Evolutionary conservation across 2,888 invertebrate genomes (phyloP).

Genomic region (Rhagophthalmus giganteus): DNA sequence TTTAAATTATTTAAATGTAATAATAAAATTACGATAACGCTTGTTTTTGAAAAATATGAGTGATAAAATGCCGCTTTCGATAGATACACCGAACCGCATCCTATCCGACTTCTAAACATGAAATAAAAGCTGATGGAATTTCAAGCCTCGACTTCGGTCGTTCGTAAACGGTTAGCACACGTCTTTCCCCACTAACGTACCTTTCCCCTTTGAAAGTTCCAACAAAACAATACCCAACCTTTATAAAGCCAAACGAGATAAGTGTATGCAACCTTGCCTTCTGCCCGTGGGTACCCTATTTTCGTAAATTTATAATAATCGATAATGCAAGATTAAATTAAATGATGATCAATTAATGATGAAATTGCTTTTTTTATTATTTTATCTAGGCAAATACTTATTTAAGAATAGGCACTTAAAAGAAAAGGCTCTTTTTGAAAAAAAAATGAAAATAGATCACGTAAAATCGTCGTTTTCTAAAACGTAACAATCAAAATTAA

Average conservation of each 20-base stretch:
- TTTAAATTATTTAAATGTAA: too few relatives aligned
- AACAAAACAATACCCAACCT: slow-evolving; percentile 25
- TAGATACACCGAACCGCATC: slow-evolving; percentile 18
- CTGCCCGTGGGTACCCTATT: slow-evolving; percentile 1
- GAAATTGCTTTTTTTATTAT: too few relatives aligned
- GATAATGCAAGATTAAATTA: too few relatives aligned
- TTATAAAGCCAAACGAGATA: slow-evolving; percentile 14
- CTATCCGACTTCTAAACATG: slow-evolving; percentile 40
- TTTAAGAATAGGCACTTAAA: too few relatives aligned
- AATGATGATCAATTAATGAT: too few relatives aligned
- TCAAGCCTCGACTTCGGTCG: slow-evolving; percentile 42
- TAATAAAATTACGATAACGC: background rate
- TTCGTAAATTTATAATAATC: slow-evolving; percentile 1
- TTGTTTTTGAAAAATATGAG: background rate
- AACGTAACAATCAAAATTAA: too few relatives aligned
- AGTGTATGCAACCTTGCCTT: slow-evolving; percentile 16
- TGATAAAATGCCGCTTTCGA: too few relatives aligned
- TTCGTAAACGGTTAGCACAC: slow-evolving; percentile 47
- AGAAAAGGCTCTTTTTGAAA: too few relatives aligned
- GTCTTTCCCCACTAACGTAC: slow-evolving; percentile 44
- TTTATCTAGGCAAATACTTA: too few relatives aligned
- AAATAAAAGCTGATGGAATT: slow-evolving; percentile 47
- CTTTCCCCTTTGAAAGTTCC: slow-evolving; percentile 39
- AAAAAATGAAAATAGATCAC: too few relatives aligned
- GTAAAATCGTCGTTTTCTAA: too few relatives aligned